phyloP scores from a whole-genome alignment of 2,113 vertebrate genomes.

The Polypterus bichir region DNA sequence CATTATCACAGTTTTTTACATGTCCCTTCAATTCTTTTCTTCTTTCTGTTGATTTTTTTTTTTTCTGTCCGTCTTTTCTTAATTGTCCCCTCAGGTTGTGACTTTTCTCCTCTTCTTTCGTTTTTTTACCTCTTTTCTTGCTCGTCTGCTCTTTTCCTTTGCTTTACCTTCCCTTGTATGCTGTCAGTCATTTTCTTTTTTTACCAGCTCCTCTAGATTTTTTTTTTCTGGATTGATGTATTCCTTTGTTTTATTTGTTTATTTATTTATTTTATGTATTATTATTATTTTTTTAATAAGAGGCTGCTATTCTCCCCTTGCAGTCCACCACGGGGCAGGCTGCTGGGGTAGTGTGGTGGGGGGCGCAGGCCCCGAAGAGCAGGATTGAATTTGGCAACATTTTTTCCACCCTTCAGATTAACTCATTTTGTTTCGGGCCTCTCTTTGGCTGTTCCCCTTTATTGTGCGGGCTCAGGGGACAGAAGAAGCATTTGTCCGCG shows the following conservation, averaged over 20 bases:
- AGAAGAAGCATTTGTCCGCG: slow-evolving; percentile 76
- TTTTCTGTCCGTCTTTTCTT: no score
- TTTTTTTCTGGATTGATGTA: no score
- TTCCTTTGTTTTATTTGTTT: no score
- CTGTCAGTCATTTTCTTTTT: neutral
- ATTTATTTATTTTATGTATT: no score
- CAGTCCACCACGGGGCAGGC: no score
- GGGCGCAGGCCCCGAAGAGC: slow-evolving; percentile 9
- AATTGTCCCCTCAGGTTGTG: no score
- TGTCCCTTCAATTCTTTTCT: no score
- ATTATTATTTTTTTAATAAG: neutral
- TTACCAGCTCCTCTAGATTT: neutral
- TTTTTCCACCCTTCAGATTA: slow-evolving; percentile 13
- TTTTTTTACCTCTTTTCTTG: no score
- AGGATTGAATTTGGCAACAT: slow-evolving; percentile 7
- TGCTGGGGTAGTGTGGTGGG: slow-evolving; percentile 6
- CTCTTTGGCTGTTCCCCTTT: slow-evolving; percentile 18
- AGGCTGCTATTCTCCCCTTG: no score
- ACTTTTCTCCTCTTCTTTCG: neutral
- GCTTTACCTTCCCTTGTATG: no score
- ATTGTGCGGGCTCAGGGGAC: slow-evolving; percentile 39
- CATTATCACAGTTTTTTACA: neutral
- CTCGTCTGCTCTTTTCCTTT: no score
- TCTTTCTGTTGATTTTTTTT: no score
- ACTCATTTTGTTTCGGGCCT: slow-evolving; percentile 30